These are phyloP conservation scores for Scyliorhinus canicula DNA, from an alignment of 2,797 vertebrate genomes.

Conservation along the genomic window DNA sequence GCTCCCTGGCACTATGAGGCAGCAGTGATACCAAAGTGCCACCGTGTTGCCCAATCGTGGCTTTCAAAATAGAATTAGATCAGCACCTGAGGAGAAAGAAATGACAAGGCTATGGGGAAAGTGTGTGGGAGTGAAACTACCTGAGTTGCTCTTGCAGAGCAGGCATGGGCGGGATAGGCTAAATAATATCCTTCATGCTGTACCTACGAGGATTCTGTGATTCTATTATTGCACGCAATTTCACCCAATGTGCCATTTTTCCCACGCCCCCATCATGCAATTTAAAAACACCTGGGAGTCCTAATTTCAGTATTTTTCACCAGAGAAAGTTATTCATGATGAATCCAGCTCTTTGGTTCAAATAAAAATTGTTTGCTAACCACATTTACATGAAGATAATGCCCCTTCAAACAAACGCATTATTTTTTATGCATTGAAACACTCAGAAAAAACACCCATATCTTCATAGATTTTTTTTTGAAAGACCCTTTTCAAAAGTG, in stretches of 20 bases:
- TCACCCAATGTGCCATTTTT: not conserved
- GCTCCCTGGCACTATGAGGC: too few relatives aligned
- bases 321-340: not conserved
- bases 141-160: not conserved
- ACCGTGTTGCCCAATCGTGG: too few relatives aligned
- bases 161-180: too few relatives aligned
- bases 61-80: not conserved
- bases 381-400: not conserved
- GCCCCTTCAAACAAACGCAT: not conserved
- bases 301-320: not conserved
- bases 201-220: not conserved
- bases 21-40: too few relatives aligned
- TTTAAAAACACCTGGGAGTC: not conserved
- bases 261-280: not conserved
- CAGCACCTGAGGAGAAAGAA: not conserved
- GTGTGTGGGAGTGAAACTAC: not conserved
- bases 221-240: not conserved
- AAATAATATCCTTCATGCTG: not conserved
- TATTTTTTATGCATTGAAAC: not conserved
- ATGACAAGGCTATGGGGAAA: not conserved
- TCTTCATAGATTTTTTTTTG: not conserved
- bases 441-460: not conserved
- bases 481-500: not conserved
- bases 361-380: not conserved
- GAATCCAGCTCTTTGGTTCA: not conserved